These are phyloP conservation scores for Volucella zonaria DNA, from an alignment of 2,888 invertebrate genomes.

Conservation along the genomic window DNA sequence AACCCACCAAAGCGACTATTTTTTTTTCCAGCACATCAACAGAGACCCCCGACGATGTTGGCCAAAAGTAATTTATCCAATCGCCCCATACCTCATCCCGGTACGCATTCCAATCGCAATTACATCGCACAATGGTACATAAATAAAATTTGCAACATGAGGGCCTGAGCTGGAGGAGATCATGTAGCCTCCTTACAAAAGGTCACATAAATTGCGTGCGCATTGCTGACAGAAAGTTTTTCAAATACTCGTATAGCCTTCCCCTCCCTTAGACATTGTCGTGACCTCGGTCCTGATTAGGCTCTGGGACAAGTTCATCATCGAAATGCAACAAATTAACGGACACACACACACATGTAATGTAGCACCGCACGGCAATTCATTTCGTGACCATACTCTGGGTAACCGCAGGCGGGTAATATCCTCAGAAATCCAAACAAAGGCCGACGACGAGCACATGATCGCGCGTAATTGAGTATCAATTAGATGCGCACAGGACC, in stretches of 20 bases:
- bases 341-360: slow-evolving; percentile 13
- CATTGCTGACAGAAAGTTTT: slow-evolving; percentile 53
- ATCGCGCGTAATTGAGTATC: slow-evolving; percentile 71
- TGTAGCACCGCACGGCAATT: slow-evolving; percentile 35
- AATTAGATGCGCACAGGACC: slow-evolving; percentile 69
- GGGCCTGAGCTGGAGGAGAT: slow-evolving; percentile 16
- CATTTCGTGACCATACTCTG: slow-evolving; percentile 63
- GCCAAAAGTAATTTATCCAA: slow-evolving; percentile 63
- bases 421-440: slow-evolving; percentile 64
- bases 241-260: neutral
- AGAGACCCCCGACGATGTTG: slow-evolving; percentile 70
- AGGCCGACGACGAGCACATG: slow-evolving; percentile 54
- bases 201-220: slow-evolving; percentile 66
- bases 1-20: slow-evolving; percentile 50
- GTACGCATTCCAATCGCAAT: slow-evolving; percentile 59
- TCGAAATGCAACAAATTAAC: slow-evolving; percentile 1
- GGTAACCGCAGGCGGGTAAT: slow-evolving; percentile 67
- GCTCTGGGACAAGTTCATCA: slow-evolving; percentile 66
- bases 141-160: slow-evolving; percentile 14
- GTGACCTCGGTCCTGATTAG: slow-evolving; percentile 48
- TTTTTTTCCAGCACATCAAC: slow-evolving; percentile 32
- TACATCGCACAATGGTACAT: slow-evolving; percentile 32
- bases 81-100: slow-evolving; percentile 3
- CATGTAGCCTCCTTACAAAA: slow-evolving; percentile 46
- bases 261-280: neutral